phyloP scores from a whole-genome alignment of 2,888 invertebrate species.

The Nycteola revayana region DNA sequence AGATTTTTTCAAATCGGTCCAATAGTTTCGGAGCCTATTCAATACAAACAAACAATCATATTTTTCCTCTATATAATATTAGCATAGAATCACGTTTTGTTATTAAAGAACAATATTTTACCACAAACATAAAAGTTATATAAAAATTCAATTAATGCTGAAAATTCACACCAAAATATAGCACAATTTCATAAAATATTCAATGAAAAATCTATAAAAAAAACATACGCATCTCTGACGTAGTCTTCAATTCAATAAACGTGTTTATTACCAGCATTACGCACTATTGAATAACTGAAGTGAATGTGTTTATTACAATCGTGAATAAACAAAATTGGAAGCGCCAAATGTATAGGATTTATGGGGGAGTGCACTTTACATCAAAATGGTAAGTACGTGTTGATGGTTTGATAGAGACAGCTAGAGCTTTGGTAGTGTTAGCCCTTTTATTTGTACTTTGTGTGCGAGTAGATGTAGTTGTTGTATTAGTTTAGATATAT shows the following conservation, averaged over 20 bases:
- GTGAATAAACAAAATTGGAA: slow-evolving; percentile 29
- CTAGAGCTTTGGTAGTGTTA: slow-evolving; percentile 6
- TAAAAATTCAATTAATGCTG: too few relatives aligned
- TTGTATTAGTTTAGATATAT: not conserved
- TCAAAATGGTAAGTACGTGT: slow-evolving; percentile 61
- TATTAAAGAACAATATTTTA: too few relatives aligned
- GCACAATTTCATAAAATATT: too few relatives aligned
- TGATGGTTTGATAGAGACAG: slow-evolving; percentile 26
- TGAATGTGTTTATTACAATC: slow-evolving; percentile 17
- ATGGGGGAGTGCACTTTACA: slow-evolving; percentile 63
- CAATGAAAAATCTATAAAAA: not conserved
- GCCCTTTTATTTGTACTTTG: not conserved
- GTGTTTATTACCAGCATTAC: slow-evolving; percentile 23
- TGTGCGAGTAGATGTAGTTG: not conserved
- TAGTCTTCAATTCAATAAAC: slow-evolving; percentile 6
- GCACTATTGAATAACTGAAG: slow-evolving; percentile 9
- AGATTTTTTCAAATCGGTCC: too few relatives aligned
- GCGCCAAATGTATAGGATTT: slow-evolving; percentile 62
- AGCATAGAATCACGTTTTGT: too few relatives aligned
- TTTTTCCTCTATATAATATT: too few relatives aligned
- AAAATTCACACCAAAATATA: too few relatives aligned
- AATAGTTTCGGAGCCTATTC: too few relatives aligned
- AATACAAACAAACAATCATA: too few relatives aligned
- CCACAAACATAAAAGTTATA: too few relatives aligned
- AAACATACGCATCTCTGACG: not conserved